These are phyloP conservation scores for Sminthurides bifidus DNA, from an alignment of 1,140 invertebrate genomes.

Conservation along the genomic window DNA sequence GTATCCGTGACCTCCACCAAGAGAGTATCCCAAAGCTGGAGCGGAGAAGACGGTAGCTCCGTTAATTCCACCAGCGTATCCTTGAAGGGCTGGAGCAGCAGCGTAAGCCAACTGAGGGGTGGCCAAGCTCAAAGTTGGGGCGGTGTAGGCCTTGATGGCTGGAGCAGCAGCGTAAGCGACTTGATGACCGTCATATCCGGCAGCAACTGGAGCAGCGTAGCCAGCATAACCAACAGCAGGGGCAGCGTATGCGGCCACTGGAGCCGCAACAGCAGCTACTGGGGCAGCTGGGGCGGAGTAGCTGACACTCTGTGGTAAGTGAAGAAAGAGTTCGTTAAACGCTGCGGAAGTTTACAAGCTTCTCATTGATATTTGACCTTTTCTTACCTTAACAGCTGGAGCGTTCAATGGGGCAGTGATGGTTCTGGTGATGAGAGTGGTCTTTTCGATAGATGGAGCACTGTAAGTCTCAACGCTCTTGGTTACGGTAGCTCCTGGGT, in stretches of 20 bases:
- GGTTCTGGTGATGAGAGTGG: constrained; percentile 29
- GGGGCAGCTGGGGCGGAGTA: constrained; percentile 22
- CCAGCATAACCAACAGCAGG: constrained; percentile 6
- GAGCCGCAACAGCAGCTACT: neutral
- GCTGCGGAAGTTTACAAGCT: neutral
- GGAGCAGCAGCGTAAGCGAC: constrained; percentile 10
- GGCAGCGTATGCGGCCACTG: constrained; percentile 14
- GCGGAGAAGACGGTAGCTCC: constrained; percentile 14
- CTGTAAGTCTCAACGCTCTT: constrained; percentile 28
- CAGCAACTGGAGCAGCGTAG: neutral
- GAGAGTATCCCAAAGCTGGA: neutral
- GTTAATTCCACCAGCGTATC: neutral
- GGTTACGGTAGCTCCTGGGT: constrained; percentile 28
- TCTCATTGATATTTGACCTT: neutral
- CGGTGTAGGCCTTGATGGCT: constrained; percentile 11
- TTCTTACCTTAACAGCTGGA: constrained; percentile 16
- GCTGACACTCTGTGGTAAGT: constrained; percentile 6
- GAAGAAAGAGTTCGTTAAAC: constrained; percentile 1
- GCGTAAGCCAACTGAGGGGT: constrained; percentile 13
- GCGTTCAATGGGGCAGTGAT: constrained; percentile 28
- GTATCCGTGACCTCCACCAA: neutral
- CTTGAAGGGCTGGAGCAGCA: constrained; percentile 6
- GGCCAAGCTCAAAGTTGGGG: constrained; percentile 11
- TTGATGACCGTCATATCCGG: neutral
- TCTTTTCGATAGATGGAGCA: constrained; percentile 31